phyloP scores from a whole-genome alignment of 2,888 invertebrate species.

The Flabesymbios commensalis region DNA sequence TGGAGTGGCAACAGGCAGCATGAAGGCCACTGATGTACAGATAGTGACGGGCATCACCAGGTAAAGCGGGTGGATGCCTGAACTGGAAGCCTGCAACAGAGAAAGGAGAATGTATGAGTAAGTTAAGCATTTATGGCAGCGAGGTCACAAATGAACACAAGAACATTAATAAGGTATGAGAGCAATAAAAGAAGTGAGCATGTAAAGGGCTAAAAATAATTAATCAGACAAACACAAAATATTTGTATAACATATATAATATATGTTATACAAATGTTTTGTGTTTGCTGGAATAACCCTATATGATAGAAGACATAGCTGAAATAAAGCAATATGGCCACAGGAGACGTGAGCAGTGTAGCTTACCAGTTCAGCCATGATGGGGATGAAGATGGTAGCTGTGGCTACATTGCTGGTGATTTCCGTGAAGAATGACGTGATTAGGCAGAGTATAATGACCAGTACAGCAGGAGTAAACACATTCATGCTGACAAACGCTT shows the following conservation, averaged over 20 bases:
- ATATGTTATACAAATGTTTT: too few species aligned
- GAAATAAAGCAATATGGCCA: too few species aligned
- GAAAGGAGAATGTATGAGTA: not conserved
- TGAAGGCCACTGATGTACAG: constrained; percentile 86
- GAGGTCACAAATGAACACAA: too few species aligned
- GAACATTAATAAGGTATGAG: too few species aligned
- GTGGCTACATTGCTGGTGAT: constrained; percentile 57
- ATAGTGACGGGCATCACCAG: constrained; percentile 87
- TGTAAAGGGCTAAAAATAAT: too few species aligned
- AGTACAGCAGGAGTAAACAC: constrained; percentile 47
- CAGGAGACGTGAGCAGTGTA: too few species aligned
- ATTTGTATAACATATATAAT: too few species aligned
- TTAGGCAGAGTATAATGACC: constrained; percentile 45
- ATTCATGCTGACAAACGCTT: constrained; percentile 40
- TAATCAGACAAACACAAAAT: too few species aligned
- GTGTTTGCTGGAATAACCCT: too few species aligned
- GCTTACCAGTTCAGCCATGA: constrained; percentile 45
- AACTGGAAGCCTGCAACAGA: constrained; percentile 69
- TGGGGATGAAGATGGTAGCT: constrained; percentile 57
- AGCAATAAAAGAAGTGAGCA: too few species aligned
- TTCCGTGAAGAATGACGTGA: constrained; percentile 51
- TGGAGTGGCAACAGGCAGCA: constrained; percentile 91
- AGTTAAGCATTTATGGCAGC: not conserved
- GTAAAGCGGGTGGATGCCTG: constrained; percentile 81
- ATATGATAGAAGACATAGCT: not conserved